These are phyloP conservation scores for Frankliniella intonsa DNA, from an alignment of 2,888 invertebrate genomes.

Conservation along the genomic window DNA sequence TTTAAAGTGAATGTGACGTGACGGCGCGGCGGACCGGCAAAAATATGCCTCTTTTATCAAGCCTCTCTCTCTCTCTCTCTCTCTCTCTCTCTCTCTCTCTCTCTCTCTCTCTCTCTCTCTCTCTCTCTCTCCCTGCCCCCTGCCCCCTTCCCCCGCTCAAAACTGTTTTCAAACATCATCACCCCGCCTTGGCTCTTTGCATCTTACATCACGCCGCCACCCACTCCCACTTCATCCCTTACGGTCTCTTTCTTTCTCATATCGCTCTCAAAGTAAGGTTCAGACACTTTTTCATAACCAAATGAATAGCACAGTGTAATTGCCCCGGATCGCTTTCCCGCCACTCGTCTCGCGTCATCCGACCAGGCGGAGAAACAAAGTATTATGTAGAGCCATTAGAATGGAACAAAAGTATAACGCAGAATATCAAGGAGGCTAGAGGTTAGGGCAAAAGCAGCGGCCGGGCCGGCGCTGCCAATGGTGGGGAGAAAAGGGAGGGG, in stretches of 20 bases:
- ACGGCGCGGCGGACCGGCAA: background rate
- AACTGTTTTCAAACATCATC: constrained; percentile 1
- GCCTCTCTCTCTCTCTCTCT: background rate
- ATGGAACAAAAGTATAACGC: too few relatives aligned
- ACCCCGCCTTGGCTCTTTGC: background rate
- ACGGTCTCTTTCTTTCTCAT: too few relatives aligned
- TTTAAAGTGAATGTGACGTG: constrained; percentile 25
- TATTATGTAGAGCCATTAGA: too few relatives aligned
- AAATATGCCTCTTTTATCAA: constrained; percentile 17
- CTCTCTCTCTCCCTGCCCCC: background rate
- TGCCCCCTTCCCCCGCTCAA: background rate
- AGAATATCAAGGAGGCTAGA: too few relatives aligned
- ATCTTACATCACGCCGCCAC: too few relatives aligned
- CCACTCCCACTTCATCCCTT: too few relatives aligned
- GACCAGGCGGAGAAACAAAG: too few relatives aligned
- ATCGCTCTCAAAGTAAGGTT: too few relatives aligned
- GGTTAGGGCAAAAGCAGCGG: background rate
- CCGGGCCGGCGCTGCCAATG: background rate
- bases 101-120: background rate
- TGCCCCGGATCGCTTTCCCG: too few relatives aligned
- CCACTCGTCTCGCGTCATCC: too few relatives aligned
- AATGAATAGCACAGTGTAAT: too few relatives aligned
- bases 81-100: background rate
- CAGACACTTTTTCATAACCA: too few relatives aligned
- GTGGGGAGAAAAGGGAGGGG: background rate